Evolutionary conservation across 2,797 vertebrate genomes (phyloP), one percentile per base, ranked within the genome.

Genomic region (Malacoctenus gilli): DNA sequence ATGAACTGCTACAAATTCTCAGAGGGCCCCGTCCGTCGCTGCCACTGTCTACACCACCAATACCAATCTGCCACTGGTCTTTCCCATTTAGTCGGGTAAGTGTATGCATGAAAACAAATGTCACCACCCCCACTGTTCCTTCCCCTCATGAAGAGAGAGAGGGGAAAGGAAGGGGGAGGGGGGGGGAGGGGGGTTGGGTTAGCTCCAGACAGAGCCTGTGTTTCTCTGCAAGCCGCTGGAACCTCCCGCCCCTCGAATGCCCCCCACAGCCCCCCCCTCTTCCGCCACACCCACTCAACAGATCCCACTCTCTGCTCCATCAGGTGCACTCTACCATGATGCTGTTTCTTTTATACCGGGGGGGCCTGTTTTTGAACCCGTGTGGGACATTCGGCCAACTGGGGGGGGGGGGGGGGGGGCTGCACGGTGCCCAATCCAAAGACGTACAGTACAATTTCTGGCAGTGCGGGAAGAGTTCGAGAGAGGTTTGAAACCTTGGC

Each of bases 1-100:
- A 90, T 86, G 90, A 93, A 91, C 87, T 87, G 81, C 85, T 92
- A 92, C 86, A 93, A 92, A 94, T 92, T 92, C 85, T 88, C 79
- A 61, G 81, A 80, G 62, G 65, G 74, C 72, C 75, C 82, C 56
- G 70, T 73, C 75, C 43, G 18, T 50, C 8, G 8, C 77, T 60
- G 64, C 78, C 59, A 57, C 54, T 63, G 55, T 68, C 56, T 63
- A 62, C 51, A 80, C 8, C 7, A 51, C 61, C 75, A 66, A 55
- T 56, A 72, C 50, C 69, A 69, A 80, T 77, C 60, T 75, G 69
- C 71, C 43, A 44, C 70, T 85, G 74, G 79, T 32, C 76, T 62
- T 57, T 77, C 65, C 69, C 77, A 59, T 86, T 91, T 85, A 82
- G 84, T 63, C 3, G 31, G 25, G 57, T 60, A 42, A 85, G 80